Base-by-base conservation (phyloP, 2,797 vertebrate genomes). In the Onychomys leucogaster region DNA sequence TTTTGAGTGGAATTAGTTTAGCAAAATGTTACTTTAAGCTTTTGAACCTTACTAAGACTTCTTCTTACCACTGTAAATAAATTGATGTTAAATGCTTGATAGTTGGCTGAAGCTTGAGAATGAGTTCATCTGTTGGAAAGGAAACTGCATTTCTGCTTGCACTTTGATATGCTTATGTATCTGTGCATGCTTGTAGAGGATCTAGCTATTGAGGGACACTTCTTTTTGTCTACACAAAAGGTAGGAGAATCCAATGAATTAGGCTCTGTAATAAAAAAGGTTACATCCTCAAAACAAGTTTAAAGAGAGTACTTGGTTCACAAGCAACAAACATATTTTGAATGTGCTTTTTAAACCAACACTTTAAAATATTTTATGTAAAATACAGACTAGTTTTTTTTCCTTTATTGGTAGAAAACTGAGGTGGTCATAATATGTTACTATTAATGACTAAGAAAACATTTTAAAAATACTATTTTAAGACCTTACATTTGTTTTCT, bases 361-460 rank as follows among this genome's bases (percentile, higher is more conserved):
- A 59, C 1, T 87, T 41, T 82, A 83, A 57, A 90, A 23, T 52
- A 57, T 78, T 77, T 69, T 63, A 34, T 78, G 11, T 55, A 71
- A 89, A 83, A 61, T 83, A 23, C 14, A 84, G 59, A 57, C 89
- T 69, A 84, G 52, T 6, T 57, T 86, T 34, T 10, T 34, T 10
- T 76, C 55, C 34, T 55, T 8, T 61, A 23, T 90, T 43, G 55
- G 6, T 73, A 29, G 46, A 61, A 92, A 59, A 23, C 89, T 19
- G 25, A 88, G 69, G n/a, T 37, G 27, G 43, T 83, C 49, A 37
- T 85, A 71, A 29, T 90, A 41, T 32, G 7, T 6, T 55, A 80
- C 59, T 92, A 8, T 84, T 90, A 89, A 57, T 73, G 25, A 63
- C 46, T 73, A 92, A 84, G 71, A 84, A 85, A 78, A 61, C 16